Evolutionary conservation across 2,797 vertebrate genomes (phyloP).

Genomic region (Psittacula derbiana): DNA sequence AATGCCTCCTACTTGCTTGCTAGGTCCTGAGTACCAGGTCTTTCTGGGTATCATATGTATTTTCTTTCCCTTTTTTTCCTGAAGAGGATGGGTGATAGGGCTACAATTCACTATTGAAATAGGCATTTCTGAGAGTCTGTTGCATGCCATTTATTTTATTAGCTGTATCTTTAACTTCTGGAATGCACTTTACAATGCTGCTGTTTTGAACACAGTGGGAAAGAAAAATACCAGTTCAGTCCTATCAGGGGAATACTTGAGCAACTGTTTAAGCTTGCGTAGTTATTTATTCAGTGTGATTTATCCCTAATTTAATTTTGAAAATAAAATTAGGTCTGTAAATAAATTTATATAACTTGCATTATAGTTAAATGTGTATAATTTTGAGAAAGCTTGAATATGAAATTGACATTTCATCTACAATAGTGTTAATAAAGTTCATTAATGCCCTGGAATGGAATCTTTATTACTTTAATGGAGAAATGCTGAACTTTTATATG

Average conservation of each 20-base stretch:
- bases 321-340: background rate
- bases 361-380: background rate
- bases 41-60: background rate
- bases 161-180: conserved; percentile 3
- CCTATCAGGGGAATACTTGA: background rate
- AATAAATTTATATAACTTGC: background rate
- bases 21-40: background rate
- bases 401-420: background rate
- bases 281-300: background rate
- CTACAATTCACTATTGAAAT: background rate
- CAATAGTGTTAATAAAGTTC: background rate
- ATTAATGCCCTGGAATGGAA: background rate
- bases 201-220: background rate
- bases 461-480: background rate
- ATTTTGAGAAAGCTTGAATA: background rate
- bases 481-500: background rate
- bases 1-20: background rate
- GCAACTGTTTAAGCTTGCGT: background rate
- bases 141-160: background rate
- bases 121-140: background rate
- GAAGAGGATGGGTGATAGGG: background rate
- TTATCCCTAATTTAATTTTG: background rate
- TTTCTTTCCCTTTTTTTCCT: background rate
- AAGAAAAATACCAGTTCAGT: background rate
- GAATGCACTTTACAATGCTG: background rate